Conservation (phyloP, 2,113 vertebrate genomes). For the Steatornis caripensis region DNA sequence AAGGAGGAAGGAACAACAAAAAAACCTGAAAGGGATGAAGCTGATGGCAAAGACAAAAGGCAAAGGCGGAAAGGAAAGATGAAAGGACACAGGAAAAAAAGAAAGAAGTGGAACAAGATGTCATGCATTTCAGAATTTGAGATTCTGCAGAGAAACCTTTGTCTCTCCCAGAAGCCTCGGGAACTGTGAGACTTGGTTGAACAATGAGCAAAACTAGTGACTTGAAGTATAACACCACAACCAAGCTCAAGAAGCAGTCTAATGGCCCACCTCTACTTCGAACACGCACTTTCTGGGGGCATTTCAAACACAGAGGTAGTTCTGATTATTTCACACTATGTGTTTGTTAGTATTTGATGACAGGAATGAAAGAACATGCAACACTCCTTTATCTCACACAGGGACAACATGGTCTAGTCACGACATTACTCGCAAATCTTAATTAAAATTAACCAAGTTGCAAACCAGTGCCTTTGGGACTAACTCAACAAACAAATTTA, state of each 20-base stretch:
- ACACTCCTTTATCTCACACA: neutral
- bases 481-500: neutral
- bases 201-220: neutral
- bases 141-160: neutral
- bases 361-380: neutral
- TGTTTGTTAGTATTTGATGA: neutral
- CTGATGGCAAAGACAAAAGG: neutral
- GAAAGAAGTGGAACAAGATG: neutral
- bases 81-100: neutral
- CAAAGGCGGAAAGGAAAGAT: neutral
- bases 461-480: neutral
- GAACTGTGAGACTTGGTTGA: neutral
- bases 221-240: neutral
- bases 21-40: neutral
- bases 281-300: neutral
- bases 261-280: neutral
- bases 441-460: neutral
- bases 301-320: neutral
- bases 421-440: neutral
- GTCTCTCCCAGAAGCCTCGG: neutral
- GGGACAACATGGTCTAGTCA: neutral
- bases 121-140: neutral
- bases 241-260: neutral
- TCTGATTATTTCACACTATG: neutral
- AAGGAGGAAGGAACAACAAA: conserved; percentile 14